phyloP scores from a whole-genome alignment of 2,113 vertebrate species.

The Oreochromis niloticus region DNA sequence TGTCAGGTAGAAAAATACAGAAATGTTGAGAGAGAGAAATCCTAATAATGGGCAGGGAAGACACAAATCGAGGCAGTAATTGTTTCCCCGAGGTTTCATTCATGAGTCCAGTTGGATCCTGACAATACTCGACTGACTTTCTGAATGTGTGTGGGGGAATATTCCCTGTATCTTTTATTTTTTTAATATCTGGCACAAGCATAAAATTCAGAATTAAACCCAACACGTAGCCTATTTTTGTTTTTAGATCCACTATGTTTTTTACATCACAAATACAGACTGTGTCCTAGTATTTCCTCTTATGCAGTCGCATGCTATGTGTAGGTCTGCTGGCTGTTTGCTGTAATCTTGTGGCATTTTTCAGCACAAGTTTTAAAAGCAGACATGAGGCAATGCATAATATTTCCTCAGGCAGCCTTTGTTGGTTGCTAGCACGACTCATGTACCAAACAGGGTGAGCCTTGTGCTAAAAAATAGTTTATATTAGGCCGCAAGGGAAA shows the following conservation, averaged over 20 bases:
- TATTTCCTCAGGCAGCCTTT: neutral
- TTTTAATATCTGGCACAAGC: neutral
- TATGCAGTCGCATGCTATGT: neutral
- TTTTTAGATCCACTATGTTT: neutral
- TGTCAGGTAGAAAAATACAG: neutral
- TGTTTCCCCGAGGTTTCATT: neutral
- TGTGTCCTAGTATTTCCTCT: neutral
- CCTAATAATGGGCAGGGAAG: neutral
- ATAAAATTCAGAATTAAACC: neutral
- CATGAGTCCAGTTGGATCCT: neutral
- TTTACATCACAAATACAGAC: neutral
- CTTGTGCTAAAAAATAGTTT: neutral
- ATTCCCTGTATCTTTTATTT: accelerated
- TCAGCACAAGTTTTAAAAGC: neutral
- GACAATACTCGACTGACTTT: neutral
- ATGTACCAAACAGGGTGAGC: neutral
- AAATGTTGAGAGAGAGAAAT: neutral
- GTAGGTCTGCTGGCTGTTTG: neutral
- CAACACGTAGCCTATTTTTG: neutral
- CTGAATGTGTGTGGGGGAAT: accelerated
- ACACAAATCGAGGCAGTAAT: neutral
- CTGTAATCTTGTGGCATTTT: neutral
- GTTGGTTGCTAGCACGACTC: neutral
- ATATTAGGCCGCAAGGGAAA: neutral
- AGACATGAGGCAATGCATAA: neutral